Conservation (phyloP, 1,140 invertebrate species). For the Thaumetopoea pityocampa region DNA sequence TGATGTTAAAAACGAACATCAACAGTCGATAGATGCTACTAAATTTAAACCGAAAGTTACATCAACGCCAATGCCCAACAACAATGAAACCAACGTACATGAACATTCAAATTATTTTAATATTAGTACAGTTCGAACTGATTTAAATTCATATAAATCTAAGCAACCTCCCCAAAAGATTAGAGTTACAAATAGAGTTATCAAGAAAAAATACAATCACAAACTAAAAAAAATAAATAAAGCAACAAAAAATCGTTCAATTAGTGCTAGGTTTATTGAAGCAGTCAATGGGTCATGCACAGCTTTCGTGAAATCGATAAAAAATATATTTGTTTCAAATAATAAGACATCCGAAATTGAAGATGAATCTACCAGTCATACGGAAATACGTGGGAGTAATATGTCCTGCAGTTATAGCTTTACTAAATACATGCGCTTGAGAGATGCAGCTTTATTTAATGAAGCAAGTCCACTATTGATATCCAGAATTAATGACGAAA, state of each 20-base stretch:
- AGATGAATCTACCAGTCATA: constrained; percentile 1
- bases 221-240: constrained; percentile 5
- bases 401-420: constrained; percentile 36
- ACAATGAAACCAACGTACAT: background rate
- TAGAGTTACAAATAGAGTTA: constrained; percentile 1
- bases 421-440: constrained; percentile 46
- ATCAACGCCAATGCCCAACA: constrained; percentile 16
- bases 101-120: constrained; percentile 3
- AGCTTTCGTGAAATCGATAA: constrained; percentile 43
- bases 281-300: constrained; percentile 54
- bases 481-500: constrained; percentile 4
- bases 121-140: too few relatives aligned
- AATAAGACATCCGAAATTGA: constrained; percentile 6
- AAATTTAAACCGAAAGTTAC: constrained; percentile 9
- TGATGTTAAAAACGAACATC: too few relatives aligned
- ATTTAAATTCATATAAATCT: too few relatives aligned
- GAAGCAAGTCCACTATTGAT: constrained; percentile 1
- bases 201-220: too few relatives aligned
- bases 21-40: background rate
- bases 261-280: constrained; percentile 39
- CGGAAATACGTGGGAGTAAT: constrained; percentile 6
- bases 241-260: constrained; percentile 25
- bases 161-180: too few relatives aligned
- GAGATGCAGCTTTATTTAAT: constrained; percentile 30
- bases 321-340: constrained; percentile 44